Evolutionary conservation across 2,888 invertebrate genomes (phyloP).

Genomic region (Nomada flava): DNA sequence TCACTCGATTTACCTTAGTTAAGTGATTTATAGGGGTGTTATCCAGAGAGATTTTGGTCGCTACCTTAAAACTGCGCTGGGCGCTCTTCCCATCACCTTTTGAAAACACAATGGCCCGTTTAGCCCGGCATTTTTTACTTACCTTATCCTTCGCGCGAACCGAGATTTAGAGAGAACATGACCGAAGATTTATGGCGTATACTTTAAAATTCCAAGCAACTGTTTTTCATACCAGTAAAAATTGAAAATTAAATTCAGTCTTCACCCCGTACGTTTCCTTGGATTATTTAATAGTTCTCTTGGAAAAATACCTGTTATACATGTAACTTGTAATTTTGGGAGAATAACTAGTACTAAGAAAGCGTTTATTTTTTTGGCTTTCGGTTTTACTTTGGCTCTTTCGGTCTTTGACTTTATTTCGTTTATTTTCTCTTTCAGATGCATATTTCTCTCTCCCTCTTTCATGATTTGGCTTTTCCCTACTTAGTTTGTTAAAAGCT

Average conservation of each 20-base stretch:
- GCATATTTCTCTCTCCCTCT: no score
- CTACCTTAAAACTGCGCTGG: constrained; percentile 32
- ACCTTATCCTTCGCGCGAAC: constrained; percentile 49
- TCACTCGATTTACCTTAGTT: constrained; percentile 61
- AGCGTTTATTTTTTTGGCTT: no score
- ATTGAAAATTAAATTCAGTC: background rate
- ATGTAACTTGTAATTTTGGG: no score
- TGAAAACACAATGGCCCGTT: constrained; percentile 37
- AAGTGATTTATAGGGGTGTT: constrained; percentile 69
- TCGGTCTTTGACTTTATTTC: no score
- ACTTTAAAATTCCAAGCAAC: constrained; percentile 35
- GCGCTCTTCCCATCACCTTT: constrained; percentile 35
- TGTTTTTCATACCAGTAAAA: constrained; percentile 8
- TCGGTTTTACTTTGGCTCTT: no score
- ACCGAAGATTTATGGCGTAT: constrained; percentile 43
- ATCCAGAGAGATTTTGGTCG: constrained; percentile 53
- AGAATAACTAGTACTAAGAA: no score
- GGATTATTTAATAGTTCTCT: no score
- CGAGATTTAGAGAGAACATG: constrained; percentile 51
- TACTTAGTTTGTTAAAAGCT: no score
- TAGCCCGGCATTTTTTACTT: constrained; percentile 57
- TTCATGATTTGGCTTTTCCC: no score
- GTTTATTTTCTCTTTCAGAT: no score
- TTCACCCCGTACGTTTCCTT: background rate
- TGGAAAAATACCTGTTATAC: no score